Evolutionary conservation across 2,888 invertebrate genomes (phyloP).

Genomic region (Metallyticus violacea): DNA sequence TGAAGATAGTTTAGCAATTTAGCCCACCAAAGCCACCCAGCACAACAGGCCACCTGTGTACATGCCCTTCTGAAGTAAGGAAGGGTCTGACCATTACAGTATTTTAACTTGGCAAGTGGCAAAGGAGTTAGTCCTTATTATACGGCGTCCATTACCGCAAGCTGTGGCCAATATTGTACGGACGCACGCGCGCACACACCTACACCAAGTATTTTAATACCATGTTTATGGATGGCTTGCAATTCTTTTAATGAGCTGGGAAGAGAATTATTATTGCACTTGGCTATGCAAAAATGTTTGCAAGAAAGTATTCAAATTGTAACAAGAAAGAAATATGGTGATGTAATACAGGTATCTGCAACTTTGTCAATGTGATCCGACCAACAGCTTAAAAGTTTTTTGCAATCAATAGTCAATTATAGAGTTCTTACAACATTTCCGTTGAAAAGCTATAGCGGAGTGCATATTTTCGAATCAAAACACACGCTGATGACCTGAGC

Average conservation of each 20-base stretch:
- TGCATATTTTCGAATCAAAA: too few relatives aligned
- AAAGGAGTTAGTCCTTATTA: neutral
- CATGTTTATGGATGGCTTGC: neutral
- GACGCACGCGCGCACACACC: neutral
- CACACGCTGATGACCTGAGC: too few relatives aligned
- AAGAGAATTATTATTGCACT: neutral
- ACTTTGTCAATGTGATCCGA: too few relatives aligned
- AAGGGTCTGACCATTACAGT: conserved; percentile 2
- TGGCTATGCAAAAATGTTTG: neutral
- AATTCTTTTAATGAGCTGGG: neutral
- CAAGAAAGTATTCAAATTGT: too few relatives aligned
- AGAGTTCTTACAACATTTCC: too few relatives aligned
- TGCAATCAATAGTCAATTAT: too few relatives aligned
- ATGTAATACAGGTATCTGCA: too few relatives aligned
- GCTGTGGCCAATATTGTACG: neutral
- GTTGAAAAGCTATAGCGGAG: too few relatives aligned
- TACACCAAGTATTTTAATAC: neutral
- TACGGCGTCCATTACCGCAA: conserved; percentile 1
- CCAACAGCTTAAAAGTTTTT: too few relatives aligned
- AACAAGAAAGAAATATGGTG: too few relatives aligned
- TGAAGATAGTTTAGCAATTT: neutral
- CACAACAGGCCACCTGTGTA: neutral
- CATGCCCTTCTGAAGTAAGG: neutral
- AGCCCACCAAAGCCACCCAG: neutral
- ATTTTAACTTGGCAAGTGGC: neutral